These are phyloP conservation scores for Aradophagus sp. DNA, from an alignment of 1,140 invertebrate genomes.

Conservation along the genomic window DNA sequence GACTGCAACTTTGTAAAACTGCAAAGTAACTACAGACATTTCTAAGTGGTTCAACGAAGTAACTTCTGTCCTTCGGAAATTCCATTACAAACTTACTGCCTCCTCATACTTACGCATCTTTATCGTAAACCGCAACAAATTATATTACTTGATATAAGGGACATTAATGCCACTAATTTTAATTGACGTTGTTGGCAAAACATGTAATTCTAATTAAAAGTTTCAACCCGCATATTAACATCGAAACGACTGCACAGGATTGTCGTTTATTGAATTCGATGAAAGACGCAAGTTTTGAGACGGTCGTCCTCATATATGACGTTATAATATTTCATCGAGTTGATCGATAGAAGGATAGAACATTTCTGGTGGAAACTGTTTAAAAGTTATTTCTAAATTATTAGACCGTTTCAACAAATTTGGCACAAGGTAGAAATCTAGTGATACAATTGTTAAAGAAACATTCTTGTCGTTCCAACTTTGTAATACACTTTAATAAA, in stretches of 20 bases:
- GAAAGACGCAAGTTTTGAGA: too few relatives aligned
- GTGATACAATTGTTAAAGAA: too few relatives aligned
- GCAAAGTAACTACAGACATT: slow-evolving; percentile 36
- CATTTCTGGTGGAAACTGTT: too few relatives aligned
- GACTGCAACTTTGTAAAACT: slow-evolving; percentile 22
- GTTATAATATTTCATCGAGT: too few relatives aligned
- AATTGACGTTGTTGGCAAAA: slow-evolving; percentile 40
- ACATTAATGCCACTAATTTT: slow-evolving; percentile 43
- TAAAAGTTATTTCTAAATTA: too few relatives aligned
- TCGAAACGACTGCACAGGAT: slow-evolving; percentile 6
- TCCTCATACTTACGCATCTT: slow-evolving; percentile 40
- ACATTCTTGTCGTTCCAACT: too few relatives aligned
- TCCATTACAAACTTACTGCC: slow-evolving; percentile 42
- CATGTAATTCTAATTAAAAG: slow-evolving; percentile 43
- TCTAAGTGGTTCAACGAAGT: slow-evolving; percentile 37
- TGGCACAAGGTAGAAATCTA: too few relatives aligned
- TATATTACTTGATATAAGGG: slow-evolving; percentile 39
- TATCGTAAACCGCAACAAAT: slow-evolving; percentile 38
- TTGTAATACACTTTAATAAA: too few relatives aligned
- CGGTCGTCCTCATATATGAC: too few relatives aligned
- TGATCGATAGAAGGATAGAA: too few relatives aligned
- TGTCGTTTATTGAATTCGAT: too few relatives aligned
- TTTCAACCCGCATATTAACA: slow-evolving; percentile 19
- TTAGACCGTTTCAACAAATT: too few relatives aligned
- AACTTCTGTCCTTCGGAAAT: slow-evolving; percentile 44